Evolutionary conservation across 53 echinoderm and acorn worm species (phyloP).

Genomic region (Patiria pectinifera): DNA sequence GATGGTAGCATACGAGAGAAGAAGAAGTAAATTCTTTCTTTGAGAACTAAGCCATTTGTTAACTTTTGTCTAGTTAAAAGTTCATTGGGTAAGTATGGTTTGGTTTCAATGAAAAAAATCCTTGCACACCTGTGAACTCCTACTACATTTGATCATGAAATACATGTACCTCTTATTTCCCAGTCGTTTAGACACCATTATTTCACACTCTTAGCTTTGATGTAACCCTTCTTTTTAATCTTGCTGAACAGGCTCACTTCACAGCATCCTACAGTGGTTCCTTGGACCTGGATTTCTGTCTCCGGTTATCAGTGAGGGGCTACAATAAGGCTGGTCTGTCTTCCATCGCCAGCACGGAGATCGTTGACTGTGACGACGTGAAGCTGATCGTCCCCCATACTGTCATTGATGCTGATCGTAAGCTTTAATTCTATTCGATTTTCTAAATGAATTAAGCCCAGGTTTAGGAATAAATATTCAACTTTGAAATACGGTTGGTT

Average conservation of each 20-base stretch:
- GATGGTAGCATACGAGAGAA: too few species aligned
- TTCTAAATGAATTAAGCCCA: not conserved
- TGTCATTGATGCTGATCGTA: constrained; percentile 67
- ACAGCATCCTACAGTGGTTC: not conserved
- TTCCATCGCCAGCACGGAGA: constrained; percentile 45
- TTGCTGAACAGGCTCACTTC: constrained; percentile 4
- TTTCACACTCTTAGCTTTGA: too few species aligned
- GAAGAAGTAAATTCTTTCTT: too few species aligned
- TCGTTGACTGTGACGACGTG: constrained; percentile 60
- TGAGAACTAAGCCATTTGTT: too few species aligned
- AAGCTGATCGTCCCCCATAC: constrained; percentile 26
- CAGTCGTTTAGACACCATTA: too few species aligned
- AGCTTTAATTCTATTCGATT: not conserved
- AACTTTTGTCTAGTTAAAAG: too few species aligned
- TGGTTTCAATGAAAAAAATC: too few species aligned
- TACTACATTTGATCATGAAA: too few species aligned
- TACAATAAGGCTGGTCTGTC: constrained; percentile 66
- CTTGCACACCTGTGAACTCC: too few species aligned
- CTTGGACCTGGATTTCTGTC: constrained; percentile 21
- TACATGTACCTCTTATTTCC: too few species aligned
- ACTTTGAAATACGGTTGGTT: too few species aligned
- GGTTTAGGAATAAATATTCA: not conserved
- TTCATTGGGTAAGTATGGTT: too few species aligned
- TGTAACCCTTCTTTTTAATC: not conserved
- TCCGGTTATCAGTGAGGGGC: constrained; percentile 47